Base-by-base conservation (phyloP, 2,888 invertebrate genomes). In the Myopa testacea region DNA sequence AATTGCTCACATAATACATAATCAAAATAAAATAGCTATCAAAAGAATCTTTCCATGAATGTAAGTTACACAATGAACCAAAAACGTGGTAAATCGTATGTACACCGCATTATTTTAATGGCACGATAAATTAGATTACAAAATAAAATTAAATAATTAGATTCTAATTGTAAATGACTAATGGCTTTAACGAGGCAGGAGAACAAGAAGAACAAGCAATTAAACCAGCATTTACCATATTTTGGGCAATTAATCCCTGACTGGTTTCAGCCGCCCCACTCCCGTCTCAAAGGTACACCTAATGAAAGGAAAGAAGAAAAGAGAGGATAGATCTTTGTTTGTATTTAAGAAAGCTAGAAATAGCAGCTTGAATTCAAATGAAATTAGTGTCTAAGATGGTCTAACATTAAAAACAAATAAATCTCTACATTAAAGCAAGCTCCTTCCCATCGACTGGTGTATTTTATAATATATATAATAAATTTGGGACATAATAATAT, bases 201-300 rank as follows among this genome's bases (percentile, higher is more conserved):
- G 75, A 76, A 81, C 79, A 74, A 26, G 73, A 70, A 68, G 58
- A 72, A 80, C 74, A 77, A 60, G 38, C 45, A 63, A 60, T 34
- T 60, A 55, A 26, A 69, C 19, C 79, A 84, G 85, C 89, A 89
- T 88, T 89, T 89, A 89, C 89, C 89, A 89, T 89, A 89, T 89
- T 89, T 89, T 90, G 90, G 89, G 89, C 89, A 88, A 90, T 90
- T 88, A 89, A 87, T 88, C 89, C 90, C 89, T 90, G 89, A 90
- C 89, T 90, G 88, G 90, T 89, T 88, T 90, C 90, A 89, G 90
- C 89, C 90, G 90, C 90, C 90, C 90, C 90, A 89, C 88, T 89
- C 90, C 90, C 90, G 90, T 90, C 90, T 90, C 90, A 90, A 89
- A 90, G 90, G 89, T 90, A 90, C 87, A 90, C 90, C 89, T 89